A percentile compares a stretch with the other conserved stretches of the same genome.
Conservation (phyloP, 1,140 invertebrate species). For the Achroia grisella region DNA sequence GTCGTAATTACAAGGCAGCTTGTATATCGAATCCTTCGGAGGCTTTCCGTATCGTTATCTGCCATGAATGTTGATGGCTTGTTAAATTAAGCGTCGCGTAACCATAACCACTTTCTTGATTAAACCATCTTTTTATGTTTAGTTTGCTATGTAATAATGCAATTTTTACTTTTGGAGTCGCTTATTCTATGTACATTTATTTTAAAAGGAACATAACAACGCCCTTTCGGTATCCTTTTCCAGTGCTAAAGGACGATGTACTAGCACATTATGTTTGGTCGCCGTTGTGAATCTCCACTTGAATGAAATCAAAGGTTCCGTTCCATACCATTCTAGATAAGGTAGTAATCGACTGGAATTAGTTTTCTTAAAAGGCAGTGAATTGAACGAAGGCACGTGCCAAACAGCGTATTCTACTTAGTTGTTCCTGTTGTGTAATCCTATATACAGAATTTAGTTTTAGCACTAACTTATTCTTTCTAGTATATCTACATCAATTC, state of each 20-base stretch:
- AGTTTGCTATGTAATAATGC: constrained; percentile 29
- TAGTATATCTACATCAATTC: too few species aligned
- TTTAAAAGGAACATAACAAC: too few species aligned
- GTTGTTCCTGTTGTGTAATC: constrained; percentile 59
- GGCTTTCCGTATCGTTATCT: constrained; percentile 49
- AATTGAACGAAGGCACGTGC: constrained; percentile 37
- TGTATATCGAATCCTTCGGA: constrained; percentile 51
- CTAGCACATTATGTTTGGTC: not conserved
- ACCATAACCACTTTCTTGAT: constrained; percentile 47
- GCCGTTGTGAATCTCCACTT: not conserved
- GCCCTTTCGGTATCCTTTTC: too few species aligned
- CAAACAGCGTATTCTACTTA: constrained; percentile 63
- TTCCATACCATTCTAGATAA: constrained; percentile 23
- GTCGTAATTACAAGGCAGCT: constrained; percentile 66
- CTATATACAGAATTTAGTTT: constrained; percentile 5
- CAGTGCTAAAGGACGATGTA: too few species aligned
- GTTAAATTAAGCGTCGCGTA: constrained; percentile 65
- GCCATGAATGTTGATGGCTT: constrained; percentile 54
- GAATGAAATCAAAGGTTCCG: not conserved
- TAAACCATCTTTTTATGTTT: constrained; percentile 39
- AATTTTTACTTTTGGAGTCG: not conserved
- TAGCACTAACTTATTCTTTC: too few species aligned
- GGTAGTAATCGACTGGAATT: constrained; percentile 26
- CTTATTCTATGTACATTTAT: too few species aligned
- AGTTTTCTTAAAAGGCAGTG: constrained; percentile 55